Evolutionary conservation across 2,888 invertebrate genomes (phyloP).

Genomic region (Odontothrips loti): DNA sequence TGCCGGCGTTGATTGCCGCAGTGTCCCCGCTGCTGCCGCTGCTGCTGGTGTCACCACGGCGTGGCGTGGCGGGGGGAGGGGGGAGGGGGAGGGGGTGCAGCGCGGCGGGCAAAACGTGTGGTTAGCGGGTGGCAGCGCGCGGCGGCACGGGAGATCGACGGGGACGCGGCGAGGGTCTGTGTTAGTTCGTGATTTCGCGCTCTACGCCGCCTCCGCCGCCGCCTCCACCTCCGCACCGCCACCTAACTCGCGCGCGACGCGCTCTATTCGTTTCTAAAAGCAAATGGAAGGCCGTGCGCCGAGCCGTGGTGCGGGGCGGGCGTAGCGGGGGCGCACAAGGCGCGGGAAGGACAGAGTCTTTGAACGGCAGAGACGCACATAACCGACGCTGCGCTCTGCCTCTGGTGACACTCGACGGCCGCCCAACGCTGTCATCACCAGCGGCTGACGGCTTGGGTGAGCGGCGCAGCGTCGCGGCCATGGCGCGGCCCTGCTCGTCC

Average conservation of each 20-base stretch:
- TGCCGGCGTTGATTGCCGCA: conserved; percentile 7
- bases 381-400: no score
- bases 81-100: background rate
- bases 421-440: no score
- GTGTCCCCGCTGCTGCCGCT: background rate
- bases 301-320: background rate
- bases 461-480: no score
- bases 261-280: background rate
- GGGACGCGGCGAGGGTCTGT: no score
- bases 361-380: background rate
- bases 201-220: no score
- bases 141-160: no score
- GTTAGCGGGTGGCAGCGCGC: background rate
- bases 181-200: no score
- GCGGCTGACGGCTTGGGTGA: no score
- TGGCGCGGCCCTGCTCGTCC: no score
- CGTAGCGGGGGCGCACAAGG: background rate
- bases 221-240: background rate
- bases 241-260: background rate
- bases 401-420: no score
- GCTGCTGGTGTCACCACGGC: background rate
- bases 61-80: background rate
- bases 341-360: conserved; percentile 8
- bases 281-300: background rate
- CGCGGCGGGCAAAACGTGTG: conserved; percentile 15